These are phyloP conservation scores for Malacoraja senta DNA, from an alignment of 2,797 vertebrate genomes.

Conservation along the genomic window DNA sequence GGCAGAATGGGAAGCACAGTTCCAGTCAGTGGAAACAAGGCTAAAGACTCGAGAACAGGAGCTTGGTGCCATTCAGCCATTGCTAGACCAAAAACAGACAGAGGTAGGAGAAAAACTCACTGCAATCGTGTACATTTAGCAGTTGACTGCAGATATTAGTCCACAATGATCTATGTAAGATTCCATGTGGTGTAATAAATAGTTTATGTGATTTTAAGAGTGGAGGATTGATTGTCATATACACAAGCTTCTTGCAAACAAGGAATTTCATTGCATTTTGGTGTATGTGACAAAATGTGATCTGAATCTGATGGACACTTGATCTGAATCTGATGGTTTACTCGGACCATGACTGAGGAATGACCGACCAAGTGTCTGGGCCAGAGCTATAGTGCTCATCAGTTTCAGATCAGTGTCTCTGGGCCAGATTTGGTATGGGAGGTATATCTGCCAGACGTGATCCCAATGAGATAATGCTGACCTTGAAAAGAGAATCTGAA, in stretches of 20 bases:
- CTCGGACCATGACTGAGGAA: background rate
- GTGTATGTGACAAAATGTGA: no score
- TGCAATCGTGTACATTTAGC: background rate
- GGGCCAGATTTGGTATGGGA: background rate
- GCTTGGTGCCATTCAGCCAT: slow-evolving; percentile 50
- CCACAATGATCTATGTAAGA: background rate
- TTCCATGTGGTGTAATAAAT: background rate
- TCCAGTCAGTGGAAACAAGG: slow-evolving; percentile 55
- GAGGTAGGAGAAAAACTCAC: slow-evolving; percentile 53
- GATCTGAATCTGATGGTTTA: no score
- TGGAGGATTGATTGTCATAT: background rate
- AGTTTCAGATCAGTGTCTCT: background rate
- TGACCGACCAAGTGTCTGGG: no score
- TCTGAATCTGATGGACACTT: no score
- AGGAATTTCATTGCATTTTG: no score
- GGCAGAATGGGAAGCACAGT: slow-evolving; percentile 62
- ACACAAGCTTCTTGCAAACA: no score
- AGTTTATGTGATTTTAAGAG: background rate
- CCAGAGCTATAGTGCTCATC: no score
- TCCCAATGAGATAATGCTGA: background rate
- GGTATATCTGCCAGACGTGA: background rate
- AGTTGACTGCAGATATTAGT: background rate
- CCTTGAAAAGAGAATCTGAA: background rate
- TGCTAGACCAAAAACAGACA: slow-evolving; percentile 56
- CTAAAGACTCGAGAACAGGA: slow-evolving; percentile 58